Conservation (phyloP, 2,113 vertebrate species). For the Okapia johnstoni region DNA sequence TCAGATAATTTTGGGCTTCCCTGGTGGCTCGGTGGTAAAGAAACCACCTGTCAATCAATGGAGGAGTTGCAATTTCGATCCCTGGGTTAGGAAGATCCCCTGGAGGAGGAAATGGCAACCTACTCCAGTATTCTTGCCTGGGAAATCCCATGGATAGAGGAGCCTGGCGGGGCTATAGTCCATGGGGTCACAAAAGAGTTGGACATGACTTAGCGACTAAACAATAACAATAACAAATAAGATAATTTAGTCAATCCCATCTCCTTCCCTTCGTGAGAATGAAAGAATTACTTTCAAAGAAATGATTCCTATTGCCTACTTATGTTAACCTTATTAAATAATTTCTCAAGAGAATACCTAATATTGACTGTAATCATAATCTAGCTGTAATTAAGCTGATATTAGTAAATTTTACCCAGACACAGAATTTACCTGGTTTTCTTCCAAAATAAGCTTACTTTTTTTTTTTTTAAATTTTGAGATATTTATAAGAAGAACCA, state of each 20-base stretch:
- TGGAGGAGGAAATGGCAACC: neutral
- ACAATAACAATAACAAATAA: neutral
- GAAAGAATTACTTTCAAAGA: neutral
- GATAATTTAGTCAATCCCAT: neutral
- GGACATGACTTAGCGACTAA: neutral
- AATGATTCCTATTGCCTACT: neutral
- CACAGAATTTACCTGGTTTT: neutral
- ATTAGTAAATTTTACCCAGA: neutral
- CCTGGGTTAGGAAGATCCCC: neutral
- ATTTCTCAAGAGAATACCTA: neutral
- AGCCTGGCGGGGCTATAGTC: neutral
- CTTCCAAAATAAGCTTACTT: neutral
- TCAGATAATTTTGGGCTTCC: neutral
- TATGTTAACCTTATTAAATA: neutral
- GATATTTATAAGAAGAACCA: neutral
- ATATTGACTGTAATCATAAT: neutral
- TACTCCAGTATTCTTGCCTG: neutral
- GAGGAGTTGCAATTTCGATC: fast-evolving
- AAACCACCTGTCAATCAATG: neutral
- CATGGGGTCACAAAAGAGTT: neutral
- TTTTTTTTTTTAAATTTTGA: neutral
- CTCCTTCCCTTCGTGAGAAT: neutral
- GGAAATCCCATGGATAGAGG: neutral
- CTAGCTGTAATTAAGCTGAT: neutral
- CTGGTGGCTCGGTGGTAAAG: neutral